Evolutionary conservation across 2,797 vertebrate species (phyloP).

Genomic region (Acrossocheilus wenchowensis): DNA sequence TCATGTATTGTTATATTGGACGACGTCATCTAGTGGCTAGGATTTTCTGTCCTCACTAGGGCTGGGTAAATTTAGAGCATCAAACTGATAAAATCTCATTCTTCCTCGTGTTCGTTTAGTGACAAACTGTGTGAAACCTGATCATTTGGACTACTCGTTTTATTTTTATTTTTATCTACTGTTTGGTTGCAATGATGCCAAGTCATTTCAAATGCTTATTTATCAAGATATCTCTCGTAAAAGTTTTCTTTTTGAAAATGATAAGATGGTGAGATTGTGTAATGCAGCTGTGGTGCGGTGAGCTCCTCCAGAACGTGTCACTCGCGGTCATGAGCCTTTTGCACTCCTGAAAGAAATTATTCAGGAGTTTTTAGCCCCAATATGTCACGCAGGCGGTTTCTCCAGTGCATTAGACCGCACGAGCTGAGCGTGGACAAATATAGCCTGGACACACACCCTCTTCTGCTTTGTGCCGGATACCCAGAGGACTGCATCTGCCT

Average conservation of each 20-base stretch:
- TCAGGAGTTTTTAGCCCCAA: conserved; percentile 29
- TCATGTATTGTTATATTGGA: background rate
- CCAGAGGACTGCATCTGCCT: background rate
- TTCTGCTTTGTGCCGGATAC: conserved; percentile 7
- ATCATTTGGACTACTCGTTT: background rate
- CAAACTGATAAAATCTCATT: too few relatives aligned
- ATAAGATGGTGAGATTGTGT: background rate
- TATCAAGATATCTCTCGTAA: background rate
- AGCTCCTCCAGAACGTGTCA: background rate
- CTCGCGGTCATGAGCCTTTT: background rate
- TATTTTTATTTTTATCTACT: too few relatives aligned
- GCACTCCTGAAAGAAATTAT: conserved; percentile 18
- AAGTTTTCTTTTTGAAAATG: background rate
- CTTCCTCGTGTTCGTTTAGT: background rate
- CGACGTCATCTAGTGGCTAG: too few relatives aligned
- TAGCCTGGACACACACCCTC: conserved; percentile 32
- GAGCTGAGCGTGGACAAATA: conserved; percentile 25
- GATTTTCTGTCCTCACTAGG: too few relatives aligned
- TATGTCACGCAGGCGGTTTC: conserved; percentile 1
- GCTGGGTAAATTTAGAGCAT: too few relatives aligned
- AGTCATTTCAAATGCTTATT: background rate
- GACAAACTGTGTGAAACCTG: background rate
- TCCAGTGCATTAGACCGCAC: background rate
- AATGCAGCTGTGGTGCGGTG: background rate
- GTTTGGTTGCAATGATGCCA: background rate